Conservation (phyloP, 2,113 vertebrate species). For the Petromus typicus region DNA sequence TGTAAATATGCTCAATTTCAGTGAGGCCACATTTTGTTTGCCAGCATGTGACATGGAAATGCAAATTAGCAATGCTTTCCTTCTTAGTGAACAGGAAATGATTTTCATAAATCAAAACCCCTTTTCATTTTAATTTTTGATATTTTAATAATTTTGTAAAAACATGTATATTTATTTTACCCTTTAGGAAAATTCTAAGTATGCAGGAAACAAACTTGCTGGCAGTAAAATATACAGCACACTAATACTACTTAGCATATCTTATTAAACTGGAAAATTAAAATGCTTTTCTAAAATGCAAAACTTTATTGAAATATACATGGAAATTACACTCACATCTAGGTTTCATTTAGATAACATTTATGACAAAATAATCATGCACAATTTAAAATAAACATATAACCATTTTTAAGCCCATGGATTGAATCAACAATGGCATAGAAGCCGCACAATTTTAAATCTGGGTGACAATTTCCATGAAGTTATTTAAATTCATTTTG, state of each 20-base stretch:
- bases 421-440: conserved; percentile 94
- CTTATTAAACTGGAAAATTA: conserved; percentile 94
- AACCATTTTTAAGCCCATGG: conserved; percentile 91
- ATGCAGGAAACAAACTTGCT: conserved; percentile 91
- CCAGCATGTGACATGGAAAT: conserved; percentile 80
- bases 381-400: conserved; percentile 90
- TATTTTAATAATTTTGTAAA: conserved; percentile 90
- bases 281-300: conserved; percentile 92
- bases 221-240: conserved; percentile 96
- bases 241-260: conserved; percentile 93
- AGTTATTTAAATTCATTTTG: conserved; percentile 98
- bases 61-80: conserved; percentile 81
- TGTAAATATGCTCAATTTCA: conserved; percentile 79
- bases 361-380: conserved; percentile 93
- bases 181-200: conserved; percentile 92
- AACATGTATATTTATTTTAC: conserved; percentile 96
- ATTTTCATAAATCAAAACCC: conserved; percentile 90
- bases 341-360: conserved; percentile 94
- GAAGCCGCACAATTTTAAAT: conserved; percentile 92
- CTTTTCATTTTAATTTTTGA: conserved; percentile 90
- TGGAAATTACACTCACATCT: conserved; percentile 89
- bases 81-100: conserved; percentile 83
- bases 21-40: conserved; percentile 70
- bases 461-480: conserved; percentile 95
- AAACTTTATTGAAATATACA: conserved; percentile 92